phyloP scores from a whole-genome alignment of 2,888 invertebrate species.

The Drosophila nr. medialis region DNA sequence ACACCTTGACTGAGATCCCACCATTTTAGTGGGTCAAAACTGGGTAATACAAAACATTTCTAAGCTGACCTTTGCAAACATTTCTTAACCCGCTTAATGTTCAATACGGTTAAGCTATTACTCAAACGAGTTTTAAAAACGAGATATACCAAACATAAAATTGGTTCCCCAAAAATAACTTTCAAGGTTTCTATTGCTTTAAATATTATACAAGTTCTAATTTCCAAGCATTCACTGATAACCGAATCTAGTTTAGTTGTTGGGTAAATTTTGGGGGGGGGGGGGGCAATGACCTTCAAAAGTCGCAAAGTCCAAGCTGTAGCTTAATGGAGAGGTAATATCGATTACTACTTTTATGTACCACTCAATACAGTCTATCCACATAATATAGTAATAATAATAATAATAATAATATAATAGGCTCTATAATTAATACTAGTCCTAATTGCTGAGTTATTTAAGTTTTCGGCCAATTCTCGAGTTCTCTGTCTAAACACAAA shows the following conservation, averaged over 20 bases:
- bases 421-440: conserved; percentile 13
- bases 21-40: conserved; percentile 3
- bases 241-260: neutral
- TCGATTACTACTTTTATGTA: conserved; percentile 19
- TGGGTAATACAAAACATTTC: conserved; percentile 19
- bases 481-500: conserved; percentile 2
- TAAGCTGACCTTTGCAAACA: conserved; percentile 8
- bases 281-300: neutral
- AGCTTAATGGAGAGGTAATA: conserved; percentile 25
- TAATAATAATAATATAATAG: conserved; percentile 13
- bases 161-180: neutral
- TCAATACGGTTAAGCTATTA: neutral
- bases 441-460: conserved; percentile 35
- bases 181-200: neutral
- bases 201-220: neutral
- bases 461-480: conserved; percentile 28
- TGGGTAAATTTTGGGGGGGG: neutral
- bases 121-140: neutral
- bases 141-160: neutral
- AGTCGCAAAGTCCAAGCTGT: conserved; percentile 1
- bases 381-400: conserved; percentile 7
- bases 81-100: neutral
- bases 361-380: conserved; percentile 32
- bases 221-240: neutral
- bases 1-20: conserved; percentile 3